These are phyloP conservation scores for Buathra laborator DNA, from an alignment of 2,888 invertebrate species.

Conservation along the genomic window DNA sequence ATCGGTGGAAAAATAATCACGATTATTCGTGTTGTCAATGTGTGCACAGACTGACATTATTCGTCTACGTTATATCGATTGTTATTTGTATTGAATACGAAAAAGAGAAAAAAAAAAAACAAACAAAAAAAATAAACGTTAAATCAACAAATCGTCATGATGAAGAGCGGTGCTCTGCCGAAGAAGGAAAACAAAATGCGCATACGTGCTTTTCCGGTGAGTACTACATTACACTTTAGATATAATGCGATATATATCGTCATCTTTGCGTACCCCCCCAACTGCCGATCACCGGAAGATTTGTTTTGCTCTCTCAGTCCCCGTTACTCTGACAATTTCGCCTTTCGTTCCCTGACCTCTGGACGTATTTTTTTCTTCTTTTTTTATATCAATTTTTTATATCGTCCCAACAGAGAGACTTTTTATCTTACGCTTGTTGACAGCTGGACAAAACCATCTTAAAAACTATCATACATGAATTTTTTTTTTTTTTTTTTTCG, in stretches of 20 bases:
- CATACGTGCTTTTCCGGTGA: constrained; percentile 99
- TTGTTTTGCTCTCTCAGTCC: constrained; percentile 47
- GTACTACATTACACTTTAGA: constrained; percentile 79
- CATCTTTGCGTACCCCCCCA: constrained; percentile 40
- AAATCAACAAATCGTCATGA: constrained; percentile 85
- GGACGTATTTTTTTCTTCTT: background rate
- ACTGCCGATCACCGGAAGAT: constrained; percentile 11
- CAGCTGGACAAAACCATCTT: constrained; percentile 24
- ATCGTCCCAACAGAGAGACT: background rate
- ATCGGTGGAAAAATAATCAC: constrained; percentile 30
- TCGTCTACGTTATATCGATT: constrained; percentile 33
- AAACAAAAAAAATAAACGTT: constrained; percentile 56
- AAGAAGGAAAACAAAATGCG: constrained; percentile 99
- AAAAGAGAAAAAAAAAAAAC: constrained; percentile 21
- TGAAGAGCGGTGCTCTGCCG: constrained; percentile 91
- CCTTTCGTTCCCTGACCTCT: background rate
- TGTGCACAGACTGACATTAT: constrained; percentile 71
- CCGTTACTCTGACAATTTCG: constrained; percentile 18
- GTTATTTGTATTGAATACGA: constrained; percentile 34
- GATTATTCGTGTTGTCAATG: constrained; percentile 73
- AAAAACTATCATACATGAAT: constrained; percentile 10
- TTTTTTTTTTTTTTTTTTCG: too few relatives aligned
- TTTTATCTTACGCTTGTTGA: constrained; percentile 14
- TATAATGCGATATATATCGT: background rate
- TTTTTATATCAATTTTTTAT: background rate